These are phyloP conservation scores for Leptopilina myrica DNA, from an alignment of 2,888 invertebrate genomes.

Conservation along the genomic window DNA sequence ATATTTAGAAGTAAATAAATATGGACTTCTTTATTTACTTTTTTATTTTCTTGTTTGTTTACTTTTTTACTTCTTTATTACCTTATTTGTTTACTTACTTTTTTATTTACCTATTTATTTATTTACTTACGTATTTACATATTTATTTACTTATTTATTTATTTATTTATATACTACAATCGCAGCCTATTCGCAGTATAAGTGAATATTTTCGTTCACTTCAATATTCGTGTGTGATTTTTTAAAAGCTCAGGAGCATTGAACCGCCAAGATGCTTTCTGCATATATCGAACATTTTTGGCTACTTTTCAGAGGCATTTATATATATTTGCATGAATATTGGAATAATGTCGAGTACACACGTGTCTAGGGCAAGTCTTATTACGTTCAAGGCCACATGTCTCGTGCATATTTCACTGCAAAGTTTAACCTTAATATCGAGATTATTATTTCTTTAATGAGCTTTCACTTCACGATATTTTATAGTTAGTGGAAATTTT, in stretches of 20 bases:
- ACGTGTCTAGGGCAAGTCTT: constrained; percentile 32
- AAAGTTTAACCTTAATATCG: constrained; percentile 16
- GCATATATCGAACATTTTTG: constrained; percentile 29
- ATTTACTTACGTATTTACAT: too few species aligned
- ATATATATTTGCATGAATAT: constrained; percentile 25
- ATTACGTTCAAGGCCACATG: constrained; percentile 28
- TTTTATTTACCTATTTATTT: too few species aligned
- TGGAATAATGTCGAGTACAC: constrained; percentile 21
- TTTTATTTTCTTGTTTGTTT: too few species aligned
- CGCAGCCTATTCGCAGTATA: too few species aligned
- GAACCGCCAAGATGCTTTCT: background rate
- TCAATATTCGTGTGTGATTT: too few species aligned
- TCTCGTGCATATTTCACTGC: constrained; percentile 17
- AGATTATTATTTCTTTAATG: constrained; percentile 7
- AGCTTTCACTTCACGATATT: background rate
- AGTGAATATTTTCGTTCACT: too few species aligned
- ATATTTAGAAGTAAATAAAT: too few species aligned
- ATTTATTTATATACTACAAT: too few species aligned
- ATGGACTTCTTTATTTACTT: too few species aligned
- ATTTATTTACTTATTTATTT: too few species aligned
- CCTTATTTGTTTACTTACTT: too few species aligned
- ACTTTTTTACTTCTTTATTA: too few species aligned
- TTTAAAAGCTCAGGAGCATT: constrained; percentile 6
- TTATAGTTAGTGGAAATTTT: background rate
- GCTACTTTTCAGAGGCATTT: constrained; percentile 24